Evolutionary conservation across 2,113 vertebrate genomes (phyloP).

Genomic region (Sebastes schlegelii): DNA sequence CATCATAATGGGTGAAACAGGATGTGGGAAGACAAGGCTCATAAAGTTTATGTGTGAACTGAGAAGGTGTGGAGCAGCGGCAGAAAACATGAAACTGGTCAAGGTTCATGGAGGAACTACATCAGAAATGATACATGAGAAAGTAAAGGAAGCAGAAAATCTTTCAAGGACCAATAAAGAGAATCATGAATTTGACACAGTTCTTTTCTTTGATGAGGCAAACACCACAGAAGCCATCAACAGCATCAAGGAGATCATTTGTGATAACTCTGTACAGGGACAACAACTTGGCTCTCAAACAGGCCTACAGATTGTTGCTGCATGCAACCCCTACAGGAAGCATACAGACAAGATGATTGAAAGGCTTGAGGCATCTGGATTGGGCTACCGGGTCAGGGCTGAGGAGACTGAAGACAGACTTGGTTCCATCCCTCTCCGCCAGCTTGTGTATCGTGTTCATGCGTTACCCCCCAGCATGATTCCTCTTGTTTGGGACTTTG

Average conservation of each 20-base stretch:
- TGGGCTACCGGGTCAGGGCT: conserved; percentile 89
- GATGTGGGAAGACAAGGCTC: conserved; percentile 92
- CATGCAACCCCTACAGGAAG: conserved; percentile 92
- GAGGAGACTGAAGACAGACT: conserved; percentile 87
- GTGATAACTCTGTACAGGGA: conserved; percentile 86
- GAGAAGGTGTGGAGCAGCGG: conserved; percentile 60
- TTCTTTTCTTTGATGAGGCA: conserved; percentile 93
- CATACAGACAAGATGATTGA: conserved; percentile 88
- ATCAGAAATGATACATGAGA: conserved; percentile 83
- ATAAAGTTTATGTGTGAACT: conserved; percentile 89
- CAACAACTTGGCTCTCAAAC: conserved; percentile 58
- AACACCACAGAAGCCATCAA: conserved; percentile 90
- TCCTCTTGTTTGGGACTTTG: conserved; percentile 93
- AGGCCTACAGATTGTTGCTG: conserved; percentile 88
- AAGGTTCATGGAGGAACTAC: conserved; percentile 92
- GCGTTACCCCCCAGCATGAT: conserved; percentile 90
- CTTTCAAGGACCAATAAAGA: conserved; percentile 80
- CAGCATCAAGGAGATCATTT: conserved; percentile 91
- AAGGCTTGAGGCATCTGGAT: conserved; percentile 87
- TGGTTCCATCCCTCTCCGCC: conserved; percentile 89
- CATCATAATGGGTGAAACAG: conserved; percentile 93
- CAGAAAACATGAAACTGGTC: conserved; percentile 89
- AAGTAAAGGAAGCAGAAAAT: conserved; percentile 84
- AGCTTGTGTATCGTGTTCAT: conserved; percentile 93
- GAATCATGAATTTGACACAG: conserved; percentile 81